Base-by-base conservation (phyloP, 2,888 invertebrate genomes). In the Galerucella pusilla region DNA sequence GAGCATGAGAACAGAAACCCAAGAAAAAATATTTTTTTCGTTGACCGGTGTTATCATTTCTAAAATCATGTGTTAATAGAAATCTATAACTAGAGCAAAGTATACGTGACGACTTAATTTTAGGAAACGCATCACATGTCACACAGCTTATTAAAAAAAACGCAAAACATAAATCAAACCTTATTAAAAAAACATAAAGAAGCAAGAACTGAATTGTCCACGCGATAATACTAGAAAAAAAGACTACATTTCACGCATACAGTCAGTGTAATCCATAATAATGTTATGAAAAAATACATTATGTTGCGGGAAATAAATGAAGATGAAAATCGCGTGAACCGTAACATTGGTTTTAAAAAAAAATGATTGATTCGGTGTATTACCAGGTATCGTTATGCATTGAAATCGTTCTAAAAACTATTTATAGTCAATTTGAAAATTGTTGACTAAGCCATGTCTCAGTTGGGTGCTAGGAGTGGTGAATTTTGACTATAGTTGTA, bases 141-240 rank as follows among this genome's bases (percentile, higher is more conserved):
- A 54, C 16, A 74, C 35, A 35, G 35, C 11, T 46, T 35, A 42
- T 63, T 74, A 28, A 59, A 70, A 52, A 69, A 60, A 52, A 65
- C 59, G 52, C 61, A 42, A 68, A 73, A 42, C 68, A 73, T 57
- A 73, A 57, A 73, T 73, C 20, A 75, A 70, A 49, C 49, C 59
- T 59, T 68, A 69, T 74, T 63, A 69, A 74, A 74, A 73, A 69
- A 69, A 69, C 59, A 74, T 74, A 70, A 57, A 59, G 35, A 61
- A 70, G 25, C 69, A 20, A 42, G 57, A 74, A 60, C 54, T 42
- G 63, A 45, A 63, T 63, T 59, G 64, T 73, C 68, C 73, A 73
- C 73, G 68, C 73, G 57, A 73, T 46, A 59, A 52, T 42, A 68
- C 28, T 49, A 5, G 11, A 71, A 20, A 69, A 69, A 74, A 69